phyloP scores from a whole-genome alignment of 1,140 invertebrate species.

The Drosophila ogumai region DNA sequence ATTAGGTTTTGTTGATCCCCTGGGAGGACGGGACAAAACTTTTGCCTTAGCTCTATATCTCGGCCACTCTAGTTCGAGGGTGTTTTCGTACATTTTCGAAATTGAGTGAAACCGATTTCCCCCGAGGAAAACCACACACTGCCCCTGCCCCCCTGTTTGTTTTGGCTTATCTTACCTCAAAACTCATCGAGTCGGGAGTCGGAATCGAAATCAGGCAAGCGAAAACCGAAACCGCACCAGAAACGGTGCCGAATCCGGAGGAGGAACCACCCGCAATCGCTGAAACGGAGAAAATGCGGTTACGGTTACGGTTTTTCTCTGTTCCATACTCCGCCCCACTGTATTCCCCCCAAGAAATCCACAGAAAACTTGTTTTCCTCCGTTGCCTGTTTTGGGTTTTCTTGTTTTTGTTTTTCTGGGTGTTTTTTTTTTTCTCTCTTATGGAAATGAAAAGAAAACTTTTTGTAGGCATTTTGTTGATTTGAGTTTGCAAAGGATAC shows the following conservation, averaged over 20 bases:
- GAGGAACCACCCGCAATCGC: constrained; percentile 64
- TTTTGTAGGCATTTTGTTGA: constrained; percentile 78
- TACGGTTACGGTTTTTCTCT: constrained; percentile 84
- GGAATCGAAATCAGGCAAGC: constrained; percentile 41
- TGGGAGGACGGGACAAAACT: constrained; percentile 51
- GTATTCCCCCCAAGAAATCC: constrained; percentile 8
- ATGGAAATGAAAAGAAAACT: constrained; percentile 75
- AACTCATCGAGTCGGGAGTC: constrained; percentile 60
- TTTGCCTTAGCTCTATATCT: constrained; percentile 17
- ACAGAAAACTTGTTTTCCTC: constrained; percentile 63
- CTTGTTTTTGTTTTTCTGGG: constrained; percentile 20
- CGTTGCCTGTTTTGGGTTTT: constrained; percentile 34
- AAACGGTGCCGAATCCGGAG: constrained; percentile 29
- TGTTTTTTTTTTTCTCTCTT: constrained; percentile 42
- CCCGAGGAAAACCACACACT: constrained; percentile 45
- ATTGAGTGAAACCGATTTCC: constrained; percentile 82
- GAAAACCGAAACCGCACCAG: constrained; percentile 40
- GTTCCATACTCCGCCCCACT: constrained; percentile 48
- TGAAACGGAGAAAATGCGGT: constrained; percentile 84
- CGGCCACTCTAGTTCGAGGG: constrained; percentile 25
- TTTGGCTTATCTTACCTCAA: constrained; percentile 56
- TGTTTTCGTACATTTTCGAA: constrained; percentile 64
- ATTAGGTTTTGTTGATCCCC: constrained; percentile 80
- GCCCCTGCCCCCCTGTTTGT: constrained; percentile 25
- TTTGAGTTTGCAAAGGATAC: constrained; percentile 58